A percentile compares a stretch with the other conserved stretches of the same genome.
These are phyloP conservation scores for Uloborus diversus DNA, from an alignment of 1,140 invertebrate genomes.

Conservation along the genomic window DNA sequence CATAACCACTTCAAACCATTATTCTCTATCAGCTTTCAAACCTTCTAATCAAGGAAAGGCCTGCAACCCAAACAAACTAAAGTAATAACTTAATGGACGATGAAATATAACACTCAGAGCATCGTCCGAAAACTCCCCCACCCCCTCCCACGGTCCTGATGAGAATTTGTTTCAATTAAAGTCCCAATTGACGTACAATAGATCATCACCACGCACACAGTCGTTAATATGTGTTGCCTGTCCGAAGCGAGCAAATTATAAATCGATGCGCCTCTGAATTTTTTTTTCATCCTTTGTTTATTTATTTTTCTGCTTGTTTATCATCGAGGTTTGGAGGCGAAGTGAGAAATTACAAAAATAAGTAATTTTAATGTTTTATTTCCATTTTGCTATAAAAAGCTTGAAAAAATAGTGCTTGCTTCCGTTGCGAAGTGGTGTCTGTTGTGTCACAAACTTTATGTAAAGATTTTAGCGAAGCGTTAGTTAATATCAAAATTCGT, in stretches of 20 bases:
- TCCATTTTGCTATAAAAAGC: too few relatives aligned
- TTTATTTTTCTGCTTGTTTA: constrained; percentile 13
- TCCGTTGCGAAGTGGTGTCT: too few relatives aligned
- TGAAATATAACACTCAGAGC: constrained; percentile 52
- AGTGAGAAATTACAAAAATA: too few relatives aligned
- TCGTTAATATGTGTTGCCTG: constrained; percentile 56
- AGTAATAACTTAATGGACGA: constrained; percentile 56
- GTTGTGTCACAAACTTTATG: too few relatives aligned
- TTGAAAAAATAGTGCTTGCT: too few relatives aligned
- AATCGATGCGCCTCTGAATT: constrained; percentile 36
- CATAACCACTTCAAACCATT: constrained; percentile 45
- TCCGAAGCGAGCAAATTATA: constrained; percentile 48
- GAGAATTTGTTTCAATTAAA: constrained; percentile 57
- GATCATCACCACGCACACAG: constrained; percentile 21
- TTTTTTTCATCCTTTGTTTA: constrained; percentile 15
- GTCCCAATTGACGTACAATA: constrained; percentile 53
- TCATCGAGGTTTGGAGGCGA: too few relatives aligned
- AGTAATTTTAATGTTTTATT: too few relatives aligned
- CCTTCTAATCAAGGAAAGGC: constrained; percentile 51
- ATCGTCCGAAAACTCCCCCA: not conserved
- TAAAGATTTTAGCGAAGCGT: too few relatives aligned
- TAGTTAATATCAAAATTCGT: too few relatives aligned
- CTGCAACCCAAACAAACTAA: constrained; percentile 25
- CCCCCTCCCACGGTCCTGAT: constrained; percentile 18
- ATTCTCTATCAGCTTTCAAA: constrained; percentile 49